Base-by-base conservation (phyloP, 1,140 invertebrate species). In the Drosophila parvula region DNA sequence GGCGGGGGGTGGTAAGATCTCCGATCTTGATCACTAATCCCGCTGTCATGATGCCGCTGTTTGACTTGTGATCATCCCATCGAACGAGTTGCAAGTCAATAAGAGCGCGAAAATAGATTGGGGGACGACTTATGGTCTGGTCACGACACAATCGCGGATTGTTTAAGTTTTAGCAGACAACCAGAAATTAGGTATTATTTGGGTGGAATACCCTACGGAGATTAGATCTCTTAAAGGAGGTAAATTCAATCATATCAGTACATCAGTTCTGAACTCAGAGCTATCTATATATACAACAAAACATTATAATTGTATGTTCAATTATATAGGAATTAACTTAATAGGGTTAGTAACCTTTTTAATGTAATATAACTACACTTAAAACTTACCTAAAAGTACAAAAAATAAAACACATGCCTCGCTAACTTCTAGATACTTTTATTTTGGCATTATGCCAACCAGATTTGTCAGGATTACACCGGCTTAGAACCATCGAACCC, bases 31-130 rank as follows among this genome's bases (percentile, higher is more conserved):
- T 32, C 18, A 34, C 65, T 69, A 71, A 71, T 71, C 30, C 44
- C 43, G 14, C 11, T 71, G 53, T 59, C 69, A 58, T 70, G 51
- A 48, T 36, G 68, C 65, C 38, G 11, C 30, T 41, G 9, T 38
- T 30, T 41, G 36, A 18, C n/a, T 40, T 51, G 30, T 30, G 14
- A 27, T 16, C 30, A 50, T 50, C 28, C 61, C 38, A 36, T 28
- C 47, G 68, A 68, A 55, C 32, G 22, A 44, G 30, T 69, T 30
- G 34, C 45, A 28, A 51, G 18, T 47, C 22, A 45, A 67, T 67
- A 43, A 40, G 43, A 48, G 64, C 48, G 44, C 60, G 6, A 65
- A 65, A 22, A 22, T 22, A 51, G 18, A 18, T 22, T 3, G 8
- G 22, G 30, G 16, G 48, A 4, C 32, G 28, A 5, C 27, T 68